Evolutionary conservation across 2,888 invertebrate species (phyloP), one percentile per base, ranked within the genome.

Genomic region (Nemotelus nigrinus): DNA sequence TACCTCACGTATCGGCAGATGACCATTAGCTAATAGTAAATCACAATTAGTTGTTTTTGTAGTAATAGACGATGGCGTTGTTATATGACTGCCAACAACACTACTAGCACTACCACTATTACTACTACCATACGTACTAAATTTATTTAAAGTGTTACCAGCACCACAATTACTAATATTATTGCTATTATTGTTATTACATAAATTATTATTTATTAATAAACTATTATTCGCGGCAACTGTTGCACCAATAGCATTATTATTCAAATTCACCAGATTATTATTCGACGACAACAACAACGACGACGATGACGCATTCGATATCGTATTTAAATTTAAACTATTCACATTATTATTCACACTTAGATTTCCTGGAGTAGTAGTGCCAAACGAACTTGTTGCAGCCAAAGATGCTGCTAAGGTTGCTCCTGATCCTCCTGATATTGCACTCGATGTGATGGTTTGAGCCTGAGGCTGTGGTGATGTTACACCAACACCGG

Each of bases 1-100:
- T 82, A 87, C 87, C 86, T 87, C 87, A 85, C 85, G 84, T 83
- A 84, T 85, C 83, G 86, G 86, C 84, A 86, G 85, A 83, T 86
- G 85, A 83, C 86, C 82, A 84, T 86, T 87, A 80, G 87, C 83
- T 85, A 86, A 84, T 82, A 85, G 83, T 82, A 85, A 83, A 86
- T 85, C 86, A 84, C 85, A 86, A 86, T 86, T 86, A 74, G 60
- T 70, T 70, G 53, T 70, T 5, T 55, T 53, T 10, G 70, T 70
- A 70, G 70, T 53, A 43, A 55, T 8, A 53, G 70, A 41, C 41
- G 55, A 70, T 25, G 25, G 25, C 25, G 25, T 25, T 25, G 25
- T 25, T 25, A 25, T 1, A 25, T 25, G 25, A 25, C 25, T 25
- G 25, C 25, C 25, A 25, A 25, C 25, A 25, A 1, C 25, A 25